Base-by-base conservation (phyloP, 2,113 vertebrate genomes). In the Pheucticus melanocephalus region DNA sequence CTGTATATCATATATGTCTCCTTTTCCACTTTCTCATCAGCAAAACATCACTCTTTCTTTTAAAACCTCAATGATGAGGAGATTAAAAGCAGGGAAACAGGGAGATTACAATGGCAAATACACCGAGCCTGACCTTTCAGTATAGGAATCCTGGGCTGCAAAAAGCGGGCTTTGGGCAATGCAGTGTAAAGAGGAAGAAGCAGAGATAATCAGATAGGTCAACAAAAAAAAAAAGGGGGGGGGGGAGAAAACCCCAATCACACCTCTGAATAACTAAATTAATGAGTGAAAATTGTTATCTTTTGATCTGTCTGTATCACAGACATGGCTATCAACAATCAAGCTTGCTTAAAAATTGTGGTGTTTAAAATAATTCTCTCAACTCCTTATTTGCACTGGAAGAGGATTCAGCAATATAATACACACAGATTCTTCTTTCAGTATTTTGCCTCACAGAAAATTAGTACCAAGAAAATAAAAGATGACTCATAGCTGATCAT, bases 291-390 rank as follows among this genome's bases (percentile, higher is more conserved):
- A 90, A 80, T 24, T 61, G 42, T 35, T 2, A 2, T 28, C 33
- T 65, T 82, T 42, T 50, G 17, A 76, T 69, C 39, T 28, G 6
- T 30, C 35, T 48, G 3, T 47, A 65, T 51, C 37, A 53, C 33
- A 64, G 37, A 30, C n/a, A 27, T 21, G 68, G n/a, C 21, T 75
- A 88, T 40, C 37, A 48, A 28, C 13, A 61, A 66, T 15, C 59
- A 81, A 77, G 15, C 15, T 47, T 44, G n/a, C 35, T 79, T 87
- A 33, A 86, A 71, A 77, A 45, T 3, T 25, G 10, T 35, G 25
- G 15, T 35, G 22, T 77, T 79, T 77, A 47, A 94, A 92, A 80
- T 39, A 82, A 85, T 85, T 64, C 23, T 60, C 37, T 68, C 54
- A 40, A 37, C 15, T 54, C 23, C 28, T 59, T 61, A n/a, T 42